A percentile compares a stretch with the other conserved stretches of the same genome.
Conservation (phyloP, 2,888 invertebrate species). For the Leptopilina myrica region DNA sequence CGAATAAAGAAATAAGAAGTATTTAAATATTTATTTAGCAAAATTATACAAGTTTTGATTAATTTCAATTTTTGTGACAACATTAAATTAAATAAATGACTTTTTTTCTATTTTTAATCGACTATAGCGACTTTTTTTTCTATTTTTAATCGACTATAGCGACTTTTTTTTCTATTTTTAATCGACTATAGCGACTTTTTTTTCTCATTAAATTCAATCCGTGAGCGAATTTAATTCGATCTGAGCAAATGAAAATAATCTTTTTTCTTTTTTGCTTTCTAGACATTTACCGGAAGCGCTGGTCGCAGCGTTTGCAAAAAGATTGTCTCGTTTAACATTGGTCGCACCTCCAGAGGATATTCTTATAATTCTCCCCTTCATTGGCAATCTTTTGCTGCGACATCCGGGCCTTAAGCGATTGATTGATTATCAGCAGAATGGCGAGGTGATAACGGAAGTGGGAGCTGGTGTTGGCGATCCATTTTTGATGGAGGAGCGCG, state of each 20-base stretch:
- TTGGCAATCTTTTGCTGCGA: constrained; percentile 90
- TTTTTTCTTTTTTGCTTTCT: constrained; percentile 63
- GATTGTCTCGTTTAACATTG: constrained; percentile 89
- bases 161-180: too few species aligned
- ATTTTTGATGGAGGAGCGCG: constrained; percentile 88
- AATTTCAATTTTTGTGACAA: too few species aligned
- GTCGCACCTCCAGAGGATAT: constrained; percentile 90
- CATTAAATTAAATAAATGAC: too few species aligned
- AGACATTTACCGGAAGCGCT: constrained; percentile 93
- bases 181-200: too few species aligned
- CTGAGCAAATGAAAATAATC: not conserved
- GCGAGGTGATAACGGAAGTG: constrained; percentile 68
- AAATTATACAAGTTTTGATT: too few species aligned
- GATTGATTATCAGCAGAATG: constrained; percentile 78
- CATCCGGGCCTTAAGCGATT: constrained; percentile 89
- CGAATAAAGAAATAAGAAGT: too few species aligned
- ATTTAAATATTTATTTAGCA: too few species aligned
- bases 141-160: too few species aligned
- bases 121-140: too few species aligned
- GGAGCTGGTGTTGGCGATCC: constrained; percentile 82
- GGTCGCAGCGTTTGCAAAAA: constrained; percentile 95
- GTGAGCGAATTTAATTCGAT: too few species aligned
- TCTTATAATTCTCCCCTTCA: constrained; percentile 86
- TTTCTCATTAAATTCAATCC: too few species aligned
- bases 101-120: too few species aligned